Evolutionary conservation across 1,140 invertebrate genomes (phyloP), one percentile per base, ranked within the genome.

Genomic region (Drosophila setifemur): DNA sequence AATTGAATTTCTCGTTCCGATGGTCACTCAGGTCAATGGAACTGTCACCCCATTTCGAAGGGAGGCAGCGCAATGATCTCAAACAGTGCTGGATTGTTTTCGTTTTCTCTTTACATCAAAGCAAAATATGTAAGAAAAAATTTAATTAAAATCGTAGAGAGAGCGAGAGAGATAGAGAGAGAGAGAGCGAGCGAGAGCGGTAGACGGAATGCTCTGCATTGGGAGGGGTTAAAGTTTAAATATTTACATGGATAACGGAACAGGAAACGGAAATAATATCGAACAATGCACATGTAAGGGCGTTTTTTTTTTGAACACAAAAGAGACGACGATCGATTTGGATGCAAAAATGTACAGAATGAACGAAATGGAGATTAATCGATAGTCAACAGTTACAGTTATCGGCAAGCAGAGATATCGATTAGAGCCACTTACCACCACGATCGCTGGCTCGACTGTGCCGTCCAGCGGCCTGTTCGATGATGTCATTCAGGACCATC

Each of bases 401-500:
- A 48, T 31, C 19, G 33, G 44, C 26, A 45, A 18, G 42, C 39
- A 26, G 23, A 11, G 18, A 21, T n/a, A 26, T 26, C 9, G 35
- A 40, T 26, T 16, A n/a, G n/a, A n/a, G n/a, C n/a, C 52, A 92
- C 92, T 94, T 95, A 97, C 96, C 96, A 94, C 95, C 96, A 53
- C 87, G 92, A 71, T 97, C 96, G 86, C 95, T 96, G 33, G 94
- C 93, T 90, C 94, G 93, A 91, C 96, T 97, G 78, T 95, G 95
- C 83, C 95, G 93, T 67, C 95, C 96, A 64, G 96, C 96, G 23
- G 97, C 97, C 92, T 98, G 97, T 91, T 98, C 97, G 72, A 99
- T 97, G 69, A 99, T 98, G 90, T 99, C 97, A 91, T 98, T 98
- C 72, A 99, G 92, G 60, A 98, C 97, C 97, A 98, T 97, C 43